Percentiles rank a stretch among this genome's conserved stretches.
These are phyloP conservation scores for Cataglyphis altisquamis DNA, from an alignment of 2,888 invertebrate species.

Conservation along the genomic window DNA sequence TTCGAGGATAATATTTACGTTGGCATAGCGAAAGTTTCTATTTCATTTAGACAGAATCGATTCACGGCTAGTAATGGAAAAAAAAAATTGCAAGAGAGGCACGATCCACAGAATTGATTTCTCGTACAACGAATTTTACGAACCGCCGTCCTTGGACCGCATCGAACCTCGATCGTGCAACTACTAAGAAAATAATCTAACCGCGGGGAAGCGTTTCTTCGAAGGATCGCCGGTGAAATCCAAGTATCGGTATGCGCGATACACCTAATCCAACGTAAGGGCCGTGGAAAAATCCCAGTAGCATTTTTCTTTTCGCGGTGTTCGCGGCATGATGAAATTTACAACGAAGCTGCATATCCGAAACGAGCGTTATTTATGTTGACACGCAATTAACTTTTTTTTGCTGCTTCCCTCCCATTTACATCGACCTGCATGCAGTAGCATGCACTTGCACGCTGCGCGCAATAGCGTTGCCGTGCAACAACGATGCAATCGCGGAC, in stretches of 20 bases:
- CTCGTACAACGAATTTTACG: constrained; percentile 52
- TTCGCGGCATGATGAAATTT: constrained; percentile 44
- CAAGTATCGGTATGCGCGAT: constrained; percentile 20
- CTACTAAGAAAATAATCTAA: constrained; percentile 35
- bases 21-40: constrained; percentile 51
- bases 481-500: constrained; percentile 17
- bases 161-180: constrained; percentile 4
- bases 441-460: not conserved
- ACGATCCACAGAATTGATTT: constrained; percentile 46
- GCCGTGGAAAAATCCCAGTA: not conserved
- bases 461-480: constrained; percentile 25
- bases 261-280: constrained; percentile 28
- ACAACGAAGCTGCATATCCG: constrained; percentile 34
- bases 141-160: constrained; percentile 37
- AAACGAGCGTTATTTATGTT: constrained; percentile 53
- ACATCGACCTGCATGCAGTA: constrained; percentile 35
- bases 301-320: constrained; percentile 35
- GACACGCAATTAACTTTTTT: constrained; percentile 52
- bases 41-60: constrained; percentile 53
- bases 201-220: constrained; percentile 27
- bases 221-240: constrained; percentile 13
- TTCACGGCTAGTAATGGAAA: constrained; percentile 43
- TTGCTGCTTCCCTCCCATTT: constrained; percentile 27
- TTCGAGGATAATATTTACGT: constrained; percentile 48
- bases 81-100: constrained; percentile 40